Base-by-base conservation (phyloP, 2,113 vertebrate genomes). In the Aldabrachelys gigantea region DNA sequence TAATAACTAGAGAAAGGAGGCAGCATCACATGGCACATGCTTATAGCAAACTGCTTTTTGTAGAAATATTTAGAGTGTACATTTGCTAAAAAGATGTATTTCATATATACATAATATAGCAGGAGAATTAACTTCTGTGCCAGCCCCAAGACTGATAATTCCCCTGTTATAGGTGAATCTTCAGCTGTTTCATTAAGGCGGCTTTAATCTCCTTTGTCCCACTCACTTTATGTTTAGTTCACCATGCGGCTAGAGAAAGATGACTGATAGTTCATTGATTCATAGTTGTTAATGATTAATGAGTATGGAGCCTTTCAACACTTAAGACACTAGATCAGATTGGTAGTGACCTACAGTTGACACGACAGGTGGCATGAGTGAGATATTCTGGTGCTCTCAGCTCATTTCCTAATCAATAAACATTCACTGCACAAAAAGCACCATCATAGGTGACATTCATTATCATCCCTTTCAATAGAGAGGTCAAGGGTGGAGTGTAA, bases 1-100 rank as follows among this genome's bases (percentile, higher is more conserved):
- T 93, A 97, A 95, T 94, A 95, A 94, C 59, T 13, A 24, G 6
- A 92, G 95, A 96, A 79, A 91, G 93, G 49, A 96, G 93, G 86
- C 87, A 94, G 89, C 57, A 24, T 80, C 57, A 53, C n/a, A 49
- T 88, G 10, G 21, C 76, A 75, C 8, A 1, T 94, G 94, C 88
- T 95, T 93, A 87, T 44, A 89, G 57, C 83, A 89, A 44, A 72
- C 16, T 80, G 29, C 54, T 85, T 76, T 91, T 95, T 90, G 76
- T 91, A 90, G 80, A 62, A 96, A 79, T 82, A 90, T 89, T 95
- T 92, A 89, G 90, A 93, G 54, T 96, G 59, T 62, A 94, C 94
- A 79, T 65, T 93, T 96, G 91, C 87, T 94, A 94, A 21, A 47
- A 65, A 91, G 21, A 52, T 75, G 85, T 92, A 4, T 52, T 89